Percentiles rank a stretch among this genome's conserved stretches.
phyloP scores from a whole-genome alignment of 2,113 vertebrate genomes.

The Hypocryptadius cinnamomeus region DNA sequence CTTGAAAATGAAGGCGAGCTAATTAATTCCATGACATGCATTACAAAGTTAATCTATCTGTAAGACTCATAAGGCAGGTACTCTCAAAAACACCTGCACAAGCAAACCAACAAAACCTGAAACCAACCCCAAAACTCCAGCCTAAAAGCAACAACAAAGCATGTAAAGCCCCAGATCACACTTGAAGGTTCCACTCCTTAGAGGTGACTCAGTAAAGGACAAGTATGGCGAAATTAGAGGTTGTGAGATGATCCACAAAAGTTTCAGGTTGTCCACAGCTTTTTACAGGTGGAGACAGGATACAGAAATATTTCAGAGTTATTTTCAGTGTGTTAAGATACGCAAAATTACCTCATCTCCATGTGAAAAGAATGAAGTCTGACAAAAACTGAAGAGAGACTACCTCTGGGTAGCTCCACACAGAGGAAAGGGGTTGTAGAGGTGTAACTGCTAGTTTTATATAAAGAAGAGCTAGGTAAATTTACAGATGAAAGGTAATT shows the following conservation, averaged over 20 bases:
- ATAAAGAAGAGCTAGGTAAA: background rate
- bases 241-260: background rate
- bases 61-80: background rate
- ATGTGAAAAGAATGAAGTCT: background rate
- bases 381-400: background rate
- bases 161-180: background rate
- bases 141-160: background rate
- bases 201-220: background rate
- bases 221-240: background rate
- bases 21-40: background rate
- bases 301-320: background rate
- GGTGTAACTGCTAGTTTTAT: background rate
- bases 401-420: background rate
- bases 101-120: background rate
- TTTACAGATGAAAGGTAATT: too few species aligned
- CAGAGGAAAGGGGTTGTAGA: background rate
- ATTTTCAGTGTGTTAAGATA: background rate
- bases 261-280: background rate
- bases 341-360: background rate
- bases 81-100: accelerated
- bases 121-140: background rate
- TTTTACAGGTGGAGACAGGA: background rate
- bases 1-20: background rate
- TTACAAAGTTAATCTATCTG: background rate
- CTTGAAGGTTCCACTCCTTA: background rate